Evolutionary conservation across 2,797 vertebrate genomes (phyloP), one percentile per base, ranked within the genome.

Genomic region (Tapirus indicus): DNA sequence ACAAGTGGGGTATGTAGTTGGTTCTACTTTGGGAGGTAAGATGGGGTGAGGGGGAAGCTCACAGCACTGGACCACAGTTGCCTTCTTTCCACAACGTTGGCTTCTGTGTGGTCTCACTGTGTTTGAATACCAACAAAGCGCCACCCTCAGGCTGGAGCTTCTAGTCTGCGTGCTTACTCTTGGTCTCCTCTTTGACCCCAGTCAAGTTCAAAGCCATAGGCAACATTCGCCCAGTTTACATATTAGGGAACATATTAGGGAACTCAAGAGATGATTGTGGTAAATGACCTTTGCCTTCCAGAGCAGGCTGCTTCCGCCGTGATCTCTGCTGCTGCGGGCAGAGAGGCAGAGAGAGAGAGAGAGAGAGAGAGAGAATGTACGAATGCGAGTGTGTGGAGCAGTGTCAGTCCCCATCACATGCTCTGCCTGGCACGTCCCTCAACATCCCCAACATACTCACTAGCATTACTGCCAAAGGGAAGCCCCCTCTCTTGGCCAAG

Each of bases 21-120:
- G 56, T 92, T 97, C 56, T 96, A 35, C 74, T 92, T 95, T 72
- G 90, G 88, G 71, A 84, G 54, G 23, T 72, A 44, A 62, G 32
- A 71, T 72, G 75, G 41, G 27, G 62, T 8, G 38, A 75, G 58
- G 77, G 94, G 54, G 71, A 89, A 69, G 69, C 54, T 71, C 68
- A 32, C 1, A n/a, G 88, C 54, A 7, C 62, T 92, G 71, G 69
- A 47, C 79, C 52, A 35, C 60, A 91, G 23, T 75, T 54, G 27
- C 29, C 85, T 90, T 95, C 54, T 66, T 38, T 83, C 52, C 49
- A 49, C n/a, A 77, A 80, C 18, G 17, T 86, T 84, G 27, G 17
- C 62, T 79, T 27, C 1, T n/a, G 74, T 58, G 75, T 29, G 29
- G 38, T 13, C 74, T 91, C 91, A 27, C 18, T 68, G 21, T 32